These are phyloP conservation scores for Bombylius discolor DNA, from an alignment of 2,888 invertebrate species.

Conservation along the genomic window DNA sequence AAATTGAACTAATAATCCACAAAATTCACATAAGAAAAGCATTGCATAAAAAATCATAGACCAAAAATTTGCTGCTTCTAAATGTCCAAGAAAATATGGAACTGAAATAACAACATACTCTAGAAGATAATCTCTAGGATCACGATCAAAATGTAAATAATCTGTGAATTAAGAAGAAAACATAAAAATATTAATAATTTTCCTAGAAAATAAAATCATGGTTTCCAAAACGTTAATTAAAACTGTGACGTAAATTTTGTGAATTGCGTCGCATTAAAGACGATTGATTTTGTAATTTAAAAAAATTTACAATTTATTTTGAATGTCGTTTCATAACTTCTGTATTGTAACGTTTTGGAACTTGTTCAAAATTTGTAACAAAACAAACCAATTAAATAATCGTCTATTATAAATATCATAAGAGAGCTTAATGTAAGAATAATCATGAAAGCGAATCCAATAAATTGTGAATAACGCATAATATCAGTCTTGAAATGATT, in stretches of 20 bases:
- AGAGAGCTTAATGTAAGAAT: not conserved
- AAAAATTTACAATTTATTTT: too few relatives aligned
- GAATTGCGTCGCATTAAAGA: too few relatives aligned
- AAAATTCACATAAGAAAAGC: conserved; percentile 56
- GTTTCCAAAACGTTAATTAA: too few relatives aligned
- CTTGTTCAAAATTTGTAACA: too few relatives aligned
- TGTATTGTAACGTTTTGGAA: too few relatives aligned
- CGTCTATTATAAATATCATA: not conserved
- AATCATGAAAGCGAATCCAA: not conserved
- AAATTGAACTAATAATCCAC: conserved; percentile 50
- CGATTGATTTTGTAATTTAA: too few relatives aligned
- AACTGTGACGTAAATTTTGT: too few relatives aligned
- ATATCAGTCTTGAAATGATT: conserved; percentile 62
- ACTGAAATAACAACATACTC: conserved; percentile 48
- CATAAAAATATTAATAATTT: too few relatives aligned
- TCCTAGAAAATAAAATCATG: too few relatives aligned
- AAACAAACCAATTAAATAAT: conserved; percentile 1
- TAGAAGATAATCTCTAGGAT: not conserved
- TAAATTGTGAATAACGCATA: conserved; percentile 28
- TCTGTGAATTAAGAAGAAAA: not conserved
- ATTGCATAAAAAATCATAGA: conserved; percentile 61
- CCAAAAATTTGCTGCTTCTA: conserved; percentile 62
- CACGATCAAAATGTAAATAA: not conserved
- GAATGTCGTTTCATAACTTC: too few relatives aligned
- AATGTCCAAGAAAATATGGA: conserved; percentile 54